Conservation (phyloP, 1,140 invertebrate genomes). For the Bombus terrestris region DNA sequence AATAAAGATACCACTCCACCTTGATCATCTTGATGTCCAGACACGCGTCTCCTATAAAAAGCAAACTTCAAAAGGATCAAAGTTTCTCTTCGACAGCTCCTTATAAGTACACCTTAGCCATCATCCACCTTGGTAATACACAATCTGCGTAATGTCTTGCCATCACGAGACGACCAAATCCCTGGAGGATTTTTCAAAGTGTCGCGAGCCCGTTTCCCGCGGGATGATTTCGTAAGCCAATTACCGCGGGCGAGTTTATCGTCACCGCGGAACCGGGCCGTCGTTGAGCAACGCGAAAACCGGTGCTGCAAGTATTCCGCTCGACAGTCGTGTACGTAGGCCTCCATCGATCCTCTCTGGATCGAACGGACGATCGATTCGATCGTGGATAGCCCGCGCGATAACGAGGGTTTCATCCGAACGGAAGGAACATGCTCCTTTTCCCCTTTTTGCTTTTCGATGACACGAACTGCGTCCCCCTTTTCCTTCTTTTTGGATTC, state of each 20-base stretch:
- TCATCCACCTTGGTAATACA: not conserved
- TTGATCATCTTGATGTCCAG: too few species aligned
- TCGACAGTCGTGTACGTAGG: conserved; percentile 27
- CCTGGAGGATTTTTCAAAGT: conserved; percentile 10
- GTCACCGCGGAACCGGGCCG: conserved; percentile 36
- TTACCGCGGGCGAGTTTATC: conserved; percentile 63
- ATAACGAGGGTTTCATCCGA: conserved; percentile 21
- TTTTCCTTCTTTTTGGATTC: not conserved
- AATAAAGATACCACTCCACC: too few species aligned
- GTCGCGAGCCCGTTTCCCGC: conserved; percentile 22
- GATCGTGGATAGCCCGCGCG: conserved; percentile 36
- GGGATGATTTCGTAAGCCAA: conserved; percentile 50
- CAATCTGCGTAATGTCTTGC: not conserved
- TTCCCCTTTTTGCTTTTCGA: not conserved
- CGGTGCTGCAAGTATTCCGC: conserved; percentile 64
- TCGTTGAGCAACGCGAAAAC: conserved; percentile 63
- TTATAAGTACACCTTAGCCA: not conserved
- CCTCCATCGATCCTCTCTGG: conserved; percentile 55
- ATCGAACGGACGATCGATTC: conserved; percentile 20
- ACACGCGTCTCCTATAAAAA: too few species aligned
- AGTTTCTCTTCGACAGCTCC: too few species aligned
- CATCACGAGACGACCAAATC: not conserved
- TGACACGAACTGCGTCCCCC: not conserved
- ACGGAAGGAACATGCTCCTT: not conserved
- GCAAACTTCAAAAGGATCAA: too few species aligned